phyloP scores from a whole-genome alignment of 2,888 invertebrate species.

The Thumatha senex region DNA sequence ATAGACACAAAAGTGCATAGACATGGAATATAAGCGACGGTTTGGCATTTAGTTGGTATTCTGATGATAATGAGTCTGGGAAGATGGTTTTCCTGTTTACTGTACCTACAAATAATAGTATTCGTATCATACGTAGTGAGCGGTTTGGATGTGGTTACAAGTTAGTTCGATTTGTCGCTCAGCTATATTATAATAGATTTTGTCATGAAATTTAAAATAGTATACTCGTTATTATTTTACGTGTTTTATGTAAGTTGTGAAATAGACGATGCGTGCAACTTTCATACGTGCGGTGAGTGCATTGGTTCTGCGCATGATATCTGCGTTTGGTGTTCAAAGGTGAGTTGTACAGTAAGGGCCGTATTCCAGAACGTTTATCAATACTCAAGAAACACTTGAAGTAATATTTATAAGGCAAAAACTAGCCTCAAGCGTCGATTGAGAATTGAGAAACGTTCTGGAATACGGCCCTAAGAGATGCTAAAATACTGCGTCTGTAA shows the following conservation, averaged over 20 bases:
- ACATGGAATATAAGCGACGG: no score
- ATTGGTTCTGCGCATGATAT: slow-evolving; percentile 39
- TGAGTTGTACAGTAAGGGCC: slow-evolving; percentile 23
- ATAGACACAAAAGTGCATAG: no score
- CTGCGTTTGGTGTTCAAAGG: slow-evolving; percentile 64
- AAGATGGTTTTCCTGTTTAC: not conserved
- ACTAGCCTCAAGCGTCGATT: no score
- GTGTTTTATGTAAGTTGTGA: slow-evolving; percentile 9
- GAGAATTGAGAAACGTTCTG: no score
- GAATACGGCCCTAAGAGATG: no score
- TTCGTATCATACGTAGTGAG: not conserved
- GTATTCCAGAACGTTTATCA: no score
- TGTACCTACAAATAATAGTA: not conserved
- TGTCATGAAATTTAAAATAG: not conserved
- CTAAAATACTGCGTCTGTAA: no score
- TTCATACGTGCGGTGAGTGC: slow-evolving; percentile 53
- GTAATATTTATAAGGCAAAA: no score
- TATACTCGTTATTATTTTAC: not conserved
- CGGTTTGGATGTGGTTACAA: not conserved
- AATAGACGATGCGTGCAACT: not conserved
- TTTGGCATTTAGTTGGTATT: no score
- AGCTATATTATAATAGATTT: not conserved
- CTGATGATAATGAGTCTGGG: no score
- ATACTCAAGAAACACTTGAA: no score
- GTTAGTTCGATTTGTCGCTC: not conserved